Conservation (phyloP, 2,113 vertebrate genomes). For the Microcebus lehilahytsara region DNA sequence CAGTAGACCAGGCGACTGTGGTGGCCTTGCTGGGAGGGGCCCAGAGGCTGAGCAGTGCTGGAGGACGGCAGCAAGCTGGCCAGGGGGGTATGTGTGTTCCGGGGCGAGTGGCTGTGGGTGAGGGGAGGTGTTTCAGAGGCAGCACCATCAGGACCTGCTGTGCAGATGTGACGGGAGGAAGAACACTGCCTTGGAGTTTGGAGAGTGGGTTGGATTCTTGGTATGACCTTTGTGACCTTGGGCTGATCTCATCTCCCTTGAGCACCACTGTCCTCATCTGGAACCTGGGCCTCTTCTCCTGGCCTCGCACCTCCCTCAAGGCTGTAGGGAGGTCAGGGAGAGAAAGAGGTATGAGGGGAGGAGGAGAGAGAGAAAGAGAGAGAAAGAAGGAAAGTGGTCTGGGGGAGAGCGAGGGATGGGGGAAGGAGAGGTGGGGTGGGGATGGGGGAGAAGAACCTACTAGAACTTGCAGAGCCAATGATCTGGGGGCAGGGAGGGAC, state of each 20-base stretch:
- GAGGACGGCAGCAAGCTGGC: neutral
- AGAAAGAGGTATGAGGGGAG: too few relatives aligned
- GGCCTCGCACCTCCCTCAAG: neutral
- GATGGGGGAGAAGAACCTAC: neutral
- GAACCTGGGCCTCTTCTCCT: neutral
- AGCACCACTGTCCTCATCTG: neutral
- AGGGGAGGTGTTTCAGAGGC: neutral
- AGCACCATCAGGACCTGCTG: too few relatives aligned
- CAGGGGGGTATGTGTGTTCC: too few relatives aligned
- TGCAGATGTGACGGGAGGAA: neutral
- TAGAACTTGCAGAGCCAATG: neutral
- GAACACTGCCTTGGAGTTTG: neutral
- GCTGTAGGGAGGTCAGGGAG: neutral
- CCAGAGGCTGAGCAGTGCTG: neutral
- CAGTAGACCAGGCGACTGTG: accelerated
- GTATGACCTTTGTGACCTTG: neutral
- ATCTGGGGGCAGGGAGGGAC: neutral
- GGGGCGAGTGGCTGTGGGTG: neutral
- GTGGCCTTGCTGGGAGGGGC: neutral
- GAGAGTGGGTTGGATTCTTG: neutral
- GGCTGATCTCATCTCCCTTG: neutral
- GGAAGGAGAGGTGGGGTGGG: neutral
- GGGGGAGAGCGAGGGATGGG: too few relatives aligned
- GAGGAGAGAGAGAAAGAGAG: neutral
- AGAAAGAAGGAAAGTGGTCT: too few relatives aligned